phyloP scores from a whole-genome alignment of 2,113 vertebrate genomes.

The Menidia beryllina region DNA sequence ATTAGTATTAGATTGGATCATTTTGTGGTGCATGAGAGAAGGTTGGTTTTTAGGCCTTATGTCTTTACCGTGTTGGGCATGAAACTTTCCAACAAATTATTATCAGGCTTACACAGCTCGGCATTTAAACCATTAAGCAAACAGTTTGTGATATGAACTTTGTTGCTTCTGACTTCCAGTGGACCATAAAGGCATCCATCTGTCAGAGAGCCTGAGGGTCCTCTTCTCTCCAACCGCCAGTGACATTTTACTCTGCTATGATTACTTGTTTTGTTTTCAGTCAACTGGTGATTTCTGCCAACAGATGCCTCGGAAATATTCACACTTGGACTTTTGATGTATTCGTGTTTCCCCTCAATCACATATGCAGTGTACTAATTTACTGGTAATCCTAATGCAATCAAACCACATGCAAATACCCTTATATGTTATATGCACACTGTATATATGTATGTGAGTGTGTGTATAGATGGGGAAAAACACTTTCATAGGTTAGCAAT shows the following conservation, averaged over 20 bases:
- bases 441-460: neutral
- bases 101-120: too few relatives aligned
- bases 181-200: neutral
- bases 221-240: neutral
- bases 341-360: neutral
- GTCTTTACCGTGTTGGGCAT: too few relatives aligned
- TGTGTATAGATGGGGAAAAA: neutral
- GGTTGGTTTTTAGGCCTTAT: neutral
- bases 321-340: too few relatives aligned
- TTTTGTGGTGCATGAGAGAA: neutral
- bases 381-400: neutral
- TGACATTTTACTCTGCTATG: neutral
- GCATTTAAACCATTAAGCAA: neutral
- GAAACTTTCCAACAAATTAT: neutral
- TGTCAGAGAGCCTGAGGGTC: neutral
- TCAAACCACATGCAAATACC: neutral
- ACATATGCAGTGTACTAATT: constrained; percentile 7
- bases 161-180: neutral
- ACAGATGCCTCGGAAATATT: neutral
- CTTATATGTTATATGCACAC: constrained; percentile 1
- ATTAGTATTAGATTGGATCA: neutral
- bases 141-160: neutral
- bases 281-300: neutral
- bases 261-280: neutral
- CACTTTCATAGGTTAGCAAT: neutral